These are phyloP conservation scores for Capitulum mitella DNA, from an alignment of 2,888 invertebrate species.

Conservation along the genomic window DNA sequence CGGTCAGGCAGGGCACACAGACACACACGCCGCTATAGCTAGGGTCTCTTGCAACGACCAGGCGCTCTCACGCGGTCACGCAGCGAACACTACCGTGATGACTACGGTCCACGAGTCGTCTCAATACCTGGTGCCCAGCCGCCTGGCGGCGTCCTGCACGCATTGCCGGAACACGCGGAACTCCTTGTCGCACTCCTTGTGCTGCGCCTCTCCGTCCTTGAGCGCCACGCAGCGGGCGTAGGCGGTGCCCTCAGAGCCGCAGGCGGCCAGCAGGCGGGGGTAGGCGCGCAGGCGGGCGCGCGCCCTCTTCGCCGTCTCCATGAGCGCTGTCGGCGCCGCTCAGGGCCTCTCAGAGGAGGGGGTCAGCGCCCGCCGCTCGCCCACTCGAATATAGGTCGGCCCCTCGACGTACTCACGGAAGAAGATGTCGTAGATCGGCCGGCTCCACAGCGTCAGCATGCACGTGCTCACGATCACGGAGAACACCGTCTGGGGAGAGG, in stretches of 20 bases:
- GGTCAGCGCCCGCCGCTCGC: conserved; percentile 5
- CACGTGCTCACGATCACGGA: conserved; percentile 40
- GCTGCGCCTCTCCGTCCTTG: conserved; percentile 60
- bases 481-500: not conserved
- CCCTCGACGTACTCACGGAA: conserved; percentile 39
- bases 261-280: conserved; percentile 64
- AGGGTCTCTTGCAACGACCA: not conserved
- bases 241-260: conserved; percentile 57
- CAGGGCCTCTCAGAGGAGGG: not conserved
- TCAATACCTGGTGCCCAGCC: conserved; percentile 53
- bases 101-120: not conserved
- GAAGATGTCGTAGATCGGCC: conserved; percentile 62
- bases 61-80: not conserved
- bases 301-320: conserved; percentile 75
- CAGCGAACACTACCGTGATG: not conserved
- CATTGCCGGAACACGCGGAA: conserved; percentile 68
- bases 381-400: not conserved
- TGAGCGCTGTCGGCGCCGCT: conserved; percentile 41
- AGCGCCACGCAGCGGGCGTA: conserved; percentile 76
- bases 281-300: conserved; percentile 63
- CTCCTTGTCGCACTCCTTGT: conserved; percentile 66
- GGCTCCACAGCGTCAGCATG: conserved; percentile 58
- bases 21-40: not conserved
- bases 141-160: conserved; percentile 59
- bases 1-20: not conserved